phyloP scores from a whole-genome alignment of 2,797 vertebrate genomes.

The Cyclura pinguis region DNA sequence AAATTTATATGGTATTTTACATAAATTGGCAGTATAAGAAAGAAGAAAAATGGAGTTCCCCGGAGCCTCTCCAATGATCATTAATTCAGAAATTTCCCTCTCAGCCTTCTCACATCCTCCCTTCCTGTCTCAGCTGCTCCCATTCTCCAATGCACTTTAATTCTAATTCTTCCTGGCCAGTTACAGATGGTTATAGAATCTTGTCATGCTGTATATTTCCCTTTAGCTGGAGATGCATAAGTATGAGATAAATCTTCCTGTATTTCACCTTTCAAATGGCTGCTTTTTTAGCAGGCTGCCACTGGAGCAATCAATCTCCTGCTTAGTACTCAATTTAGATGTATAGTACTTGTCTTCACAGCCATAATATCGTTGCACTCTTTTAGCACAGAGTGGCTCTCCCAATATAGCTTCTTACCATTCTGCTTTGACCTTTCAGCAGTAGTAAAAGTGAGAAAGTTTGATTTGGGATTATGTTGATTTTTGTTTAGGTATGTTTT shows the following conservation, averaged over 20 bases:
- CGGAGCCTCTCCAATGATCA: not conserved
- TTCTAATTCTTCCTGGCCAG: slow-evolving; percentile 34
- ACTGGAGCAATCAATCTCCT: slow-evolving; percentile 39
- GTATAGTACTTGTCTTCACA: slow-evolving; percentile 21
- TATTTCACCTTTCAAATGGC: slow-evolving; percentile 43
- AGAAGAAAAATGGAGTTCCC: not conserved
- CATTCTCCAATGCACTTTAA: slow-evolving; percentile 5
- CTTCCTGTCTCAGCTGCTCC: not conserved
- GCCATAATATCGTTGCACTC: slow-evolving; percentile 11
- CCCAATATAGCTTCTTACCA: slow-evolving; percentile 38
- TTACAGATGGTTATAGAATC: slow-evolving; percentile 23
- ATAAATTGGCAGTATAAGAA: slow-evolving; percentile 1
- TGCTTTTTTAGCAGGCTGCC: slow-evolving; percentile 47
- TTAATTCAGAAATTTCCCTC: slow-evolving; percentile 3
- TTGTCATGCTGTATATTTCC: slow-evolving; percentile 22
- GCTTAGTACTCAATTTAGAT: slow-evolving; percentile 44
- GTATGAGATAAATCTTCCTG: slow-evolving; percentile 40
- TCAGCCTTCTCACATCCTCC: not conserved
- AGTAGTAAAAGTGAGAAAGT: not conserved
- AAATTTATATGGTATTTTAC: slow-evolving; percentile 11
- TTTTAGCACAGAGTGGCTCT: not conserved
- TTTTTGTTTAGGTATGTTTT: not conserved
- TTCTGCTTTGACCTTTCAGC: slow-evolving; percentile 29
- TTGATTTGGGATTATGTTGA: not conserved
- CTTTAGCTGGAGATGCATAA: slow-evolving; percentile 31